Conservation (phyloP, 2,113 vertebrate genomes). For the Corvus hawaiiensis region DNA sequence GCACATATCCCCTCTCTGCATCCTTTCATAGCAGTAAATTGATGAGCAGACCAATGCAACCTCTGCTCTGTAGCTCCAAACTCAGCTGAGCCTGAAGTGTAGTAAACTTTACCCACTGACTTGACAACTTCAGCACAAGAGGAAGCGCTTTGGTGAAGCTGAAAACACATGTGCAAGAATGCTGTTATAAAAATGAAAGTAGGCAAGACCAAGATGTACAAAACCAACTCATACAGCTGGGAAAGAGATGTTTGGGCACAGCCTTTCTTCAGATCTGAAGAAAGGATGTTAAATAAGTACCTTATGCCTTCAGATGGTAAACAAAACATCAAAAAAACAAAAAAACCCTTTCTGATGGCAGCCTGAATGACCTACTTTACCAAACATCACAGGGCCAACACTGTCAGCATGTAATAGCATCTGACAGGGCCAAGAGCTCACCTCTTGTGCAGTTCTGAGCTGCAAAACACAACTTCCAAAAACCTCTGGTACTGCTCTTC, state of each 20-base stretch:
- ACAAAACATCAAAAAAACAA: not conserved
- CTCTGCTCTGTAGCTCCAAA: not conserved
- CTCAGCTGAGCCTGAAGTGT: not conserved
- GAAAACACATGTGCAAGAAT: not conserved
- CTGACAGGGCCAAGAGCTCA: not conserved
- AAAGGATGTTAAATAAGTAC: not conserved
- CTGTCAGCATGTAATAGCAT: not conserved
- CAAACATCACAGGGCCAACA: not conserved
- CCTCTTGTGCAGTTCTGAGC: not conserved
- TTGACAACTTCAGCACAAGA: not conserved
- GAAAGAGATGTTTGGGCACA: not conserved
- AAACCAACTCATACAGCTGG: not conserved
- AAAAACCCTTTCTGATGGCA: not conserved
- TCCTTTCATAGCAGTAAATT: not conserved
- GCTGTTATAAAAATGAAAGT: not conserved
- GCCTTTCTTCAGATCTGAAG: not conserved
- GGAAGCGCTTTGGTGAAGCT: not conserved
- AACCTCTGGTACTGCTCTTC: not conserved
- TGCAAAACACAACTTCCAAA: not conserved
- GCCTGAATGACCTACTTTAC: not conserved
- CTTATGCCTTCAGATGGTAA: not conserved
- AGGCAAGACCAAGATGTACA: not conserved
- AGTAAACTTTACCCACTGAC: not conserved
- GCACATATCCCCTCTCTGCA: not conserved
- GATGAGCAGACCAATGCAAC: not conserved